Evolutionary conservation across 1,140 invertebrate species (phyloP).

Genomic region (Adoxophyes honmai): DNA sequence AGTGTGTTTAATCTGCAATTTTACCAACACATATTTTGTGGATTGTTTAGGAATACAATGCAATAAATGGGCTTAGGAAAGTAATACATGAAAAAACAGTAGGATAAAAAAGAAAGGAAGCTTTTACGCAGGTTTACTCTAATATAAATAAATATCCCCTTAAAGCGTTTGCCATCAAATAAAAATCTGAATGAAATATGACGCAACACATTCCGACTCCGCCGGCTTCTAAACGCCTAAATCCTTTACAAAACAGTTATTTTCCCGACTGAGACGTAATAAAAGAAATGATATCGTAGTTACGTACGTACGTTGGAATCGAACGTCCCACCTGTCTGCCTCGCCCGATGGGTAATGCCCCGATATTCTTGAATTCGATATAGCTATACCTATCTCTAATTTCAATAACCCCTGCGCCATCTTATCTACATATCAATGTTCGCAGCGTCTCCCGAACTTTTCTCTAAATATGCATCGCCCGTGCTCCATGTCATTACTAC

Average conservation of each 20-base stretch:
- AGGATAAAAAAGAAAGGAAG: too few relatives aligned
- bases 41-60: too few relatives aligned
- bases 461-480: constrained; percentile 65
- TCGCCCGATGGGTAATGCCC: constrained; percentile 36
- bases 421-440: constrained; percentile 73
- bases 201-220: not conserved
- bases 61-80: too few relatives aligned
- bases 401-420: constrained; percentile 70
- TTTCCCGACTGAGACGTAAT: constrained; percentile 5
- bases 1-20: too few relatives aligned
- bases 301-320: constrained; percentile 18
- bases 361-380: constrained; percentile 58
- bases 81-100: too few relatives aligned
- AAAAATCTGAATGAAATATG: constrained; percentile 1
- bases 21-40: too few relatives aligned
- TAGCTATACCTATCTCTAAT: constrained; percentile 64
- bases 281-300: constrained; percentile 15
- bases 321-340: constrained; percentile 37
- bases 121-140: too few relatives aligned
- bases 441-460: constrained; percentile 61
- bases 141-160: too few relatives aligned
- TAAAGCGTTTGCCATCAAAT: not conserved
- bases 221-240: constrained; percentile 2
- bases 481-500: constrained; percentile 66
- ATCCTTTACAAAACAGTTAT: constrained; percentile 16